A percentile compares a stretch with the other conserved stretches of the same genome.
phyloP scores from a whole-genome alignment of 53 echinoderm and acorn worm species.

The Mesocentrotus franciscanus region DNA sequence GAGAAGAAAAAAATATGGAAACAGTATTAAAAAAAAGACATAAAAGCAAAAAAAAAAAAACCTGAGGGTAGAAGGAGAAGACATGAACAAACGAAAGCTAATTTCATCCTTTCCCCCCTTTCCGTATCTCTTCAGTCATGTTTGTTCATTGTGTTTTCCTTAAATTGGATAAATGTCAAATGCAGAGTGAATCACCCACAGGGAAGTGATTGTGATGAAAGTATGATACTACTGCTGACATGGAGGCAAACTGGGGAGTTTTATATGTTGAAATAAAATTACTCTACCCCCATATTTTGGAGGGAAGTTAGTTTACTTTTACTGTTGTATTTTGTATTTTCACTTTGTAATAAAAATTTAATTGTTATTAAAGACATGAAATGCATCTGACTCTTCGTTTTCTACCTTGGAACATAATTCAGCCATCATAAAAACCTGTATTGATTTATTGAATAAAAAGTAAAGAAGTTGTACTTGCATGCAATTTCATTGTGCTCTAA shows the following conservation, averaged over 20 bases:
- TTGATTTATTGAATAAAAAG: too few species aligned
- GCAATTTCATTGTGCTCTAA: too few species aligned
- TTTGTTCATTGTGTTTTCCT: neutral
- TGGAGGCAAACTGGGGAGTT: neutral
- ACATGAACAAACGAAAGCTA: neutral
- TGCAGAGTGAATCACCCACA: neutral
- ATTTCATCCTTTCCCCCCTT: neutral
- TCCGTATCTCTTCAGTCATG: neutral
- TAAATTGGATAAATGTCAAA: constrained; percentile 30
- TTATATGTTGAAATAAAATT: neutral
- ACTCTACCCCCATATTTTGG: too few species aligned
- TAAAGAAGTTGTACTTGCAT: too few species aligned
- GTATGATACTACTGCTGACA: neutral
- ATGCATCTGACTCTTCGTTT: too few species aligned
- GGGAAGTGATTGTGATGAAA: neutral
- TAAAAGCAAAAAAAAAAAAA: too few species aligned
- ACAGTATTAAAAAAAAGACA: neutral
- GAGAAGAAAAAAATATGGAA: neutral
- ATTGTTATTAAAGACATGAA: too few species aligned
- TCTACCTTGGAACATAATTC: too few species aligned
- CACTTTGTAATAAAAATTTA: too few species aligned
- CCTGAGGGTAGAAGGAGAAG: neutral
- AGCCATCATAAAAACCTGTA: too few species aligned
- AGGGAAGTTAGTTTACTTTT: too few species aligned
- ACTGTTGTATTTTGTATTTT: too few species aligned